Evolutionary conservation across 2,113 vertebrate genomes (phyloP).

Genomic region (Motacilla tschutschensis): DNA sequence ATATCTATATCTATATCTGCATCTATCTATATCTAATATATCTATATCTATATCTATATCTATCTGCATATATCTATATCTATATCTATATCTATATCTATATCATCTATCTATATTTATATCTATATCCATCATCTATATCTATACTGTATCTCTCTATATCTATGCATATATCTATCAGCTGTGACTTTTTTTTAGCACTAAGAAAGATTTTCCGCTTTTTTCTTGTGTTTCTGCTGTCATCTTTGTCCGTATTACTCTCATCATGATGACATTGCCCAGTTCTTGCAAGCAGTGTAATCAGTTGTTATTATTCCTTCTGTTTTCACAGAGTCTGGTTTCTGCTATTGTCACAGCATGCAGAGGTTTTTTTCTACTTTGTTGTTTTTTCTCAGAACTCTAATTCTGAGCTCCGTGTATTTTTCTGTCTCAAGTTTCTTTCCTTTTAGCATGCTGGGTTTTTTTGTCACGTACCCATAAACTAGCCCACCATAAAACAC

Average conservation of each 20-base stretch:
- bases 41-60: too few relatives aligned
- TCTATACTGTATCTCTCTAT: neutral
- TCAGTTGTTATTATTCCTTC: neutral
- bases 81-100: too few relatives aligned
- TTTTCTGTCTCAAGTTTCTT: neutral
- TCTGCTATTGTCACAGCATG: neutral
- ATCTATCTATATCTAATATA: neutral
- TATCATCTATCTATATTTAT: too few relatives aligned
- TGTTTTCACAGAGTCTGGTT: neutral
- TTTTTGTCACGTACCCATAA: neutral
- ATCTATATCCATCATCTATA: too few relatives aligned
- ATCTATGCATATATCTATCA: neutral
- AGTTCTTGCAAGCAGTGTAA: neutral
- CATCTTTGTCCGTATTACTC: neutral
- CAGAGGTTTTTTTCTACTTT: neutral
- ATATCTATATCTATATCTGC: too few relatives aligned
- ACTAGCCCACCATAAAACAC: neutral
- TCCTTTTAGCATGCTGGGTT: neutral
- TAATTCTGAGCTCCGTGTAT: neutral
- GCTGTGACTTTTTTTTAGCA: neutral
- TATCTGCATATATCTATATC: too few relatives aligned
- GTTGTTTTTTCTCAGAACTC: neutral
- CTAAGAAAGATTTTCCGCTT: neutral
- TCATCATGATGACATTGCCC: neutral
- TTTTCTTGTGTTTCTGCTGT: neutral